A percentile compares a stretch with the other conserved stretches of the same genome.
Conservation (phyloP, 2,797 vertebrate genomes). For the Coregonus suidteri region DNA sequence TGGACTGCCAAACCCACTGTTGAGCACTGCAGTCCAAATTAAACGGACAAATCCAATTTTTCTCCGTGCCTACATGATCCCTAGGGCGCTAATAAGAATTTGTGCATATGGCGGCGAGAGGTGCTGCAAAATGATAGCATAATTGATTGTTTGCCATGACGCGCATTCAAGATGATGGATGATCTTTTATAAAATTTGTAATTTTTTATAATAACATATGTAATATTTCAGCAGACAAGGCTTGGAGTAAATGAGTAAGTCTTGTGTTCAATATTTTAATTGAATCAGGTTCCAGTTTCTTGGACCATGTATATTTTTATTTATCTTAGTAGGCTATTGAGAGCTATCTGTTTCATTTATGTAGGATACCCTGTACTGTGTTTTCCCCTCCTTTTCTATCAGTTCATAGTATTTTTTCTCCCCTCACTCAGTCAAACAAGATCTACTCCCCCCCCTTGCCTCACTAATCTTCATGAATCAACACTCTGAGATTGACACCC, state of each 20-base stretch:
- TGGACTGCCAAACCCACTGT: not conserved
- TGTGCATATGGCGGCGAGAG: not conserved
- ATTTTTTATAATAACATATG: not conserved
- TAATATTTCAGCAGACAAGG: not conserved
- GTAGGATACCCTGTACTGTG: too few species aligned
- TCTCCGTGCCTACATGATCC: not conserved
- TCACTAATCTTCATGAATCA: too few species aligned
- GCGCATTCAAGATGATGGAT: not conserved
- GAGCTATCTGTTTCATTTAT: not conserved
- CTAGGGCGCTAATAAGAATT: not conserved
- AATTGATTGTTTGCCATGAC: not conserved
- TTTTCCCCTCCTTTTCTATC: too few species aligned
- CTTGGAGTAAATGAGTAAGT: not conserved
- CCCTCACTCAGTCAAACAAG: too few species aligned
- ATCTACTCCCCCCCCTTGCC: too few species aligned
- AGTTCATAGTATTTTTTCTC: too few species aligned
- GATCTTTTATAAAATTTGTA: not conserved
- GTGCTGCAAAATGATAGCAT: not conserved
- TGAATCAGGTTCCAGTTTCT: not conserved
- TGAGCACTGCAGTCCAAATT: not conserved
- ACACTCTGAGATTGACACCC: not conserved
- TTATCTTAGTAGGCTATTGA: not conserved
- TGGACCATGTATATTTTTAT: not conserved
- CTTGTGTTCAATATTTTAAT: not conserved
- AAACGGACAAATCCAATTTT: not conserved